phyloP scores from a whole-genome alignment of 2,113 vertebrate species.

The Thamnaconus septentrionalis region DNA sequence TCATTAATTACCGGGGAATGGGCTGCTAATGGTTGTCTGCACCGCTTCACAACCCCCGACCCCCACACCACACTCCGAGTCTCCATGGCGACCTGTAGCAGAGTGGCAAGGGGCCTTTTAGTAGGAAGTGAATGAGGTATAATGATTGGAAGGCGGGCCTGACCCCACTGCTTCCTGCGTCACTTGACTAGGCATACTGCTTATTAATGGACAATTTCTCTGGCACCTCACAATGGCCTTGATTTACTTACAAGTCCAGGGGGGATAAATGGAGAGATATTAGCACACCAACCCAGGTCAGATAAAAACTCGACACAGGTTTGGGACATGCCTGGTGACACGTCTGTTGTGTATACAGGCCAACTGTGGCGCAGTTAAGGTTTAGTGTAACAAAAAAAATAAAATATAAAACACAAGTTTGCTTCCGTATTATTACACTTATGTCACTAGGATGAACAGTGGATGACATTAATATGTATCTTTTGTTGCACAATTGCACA shows the following conservation, averaged over 20 bases:
- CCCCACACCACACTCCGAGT: conserved; percentile 49
- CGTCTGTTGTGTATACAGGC: no score
- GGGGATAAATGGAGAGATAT: conserved; percentile 13
- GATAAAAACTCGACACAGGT: conserved; percentile 25
- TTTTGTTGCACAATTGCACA: conserved; percentile 33
- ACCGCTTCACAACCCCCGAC: conserved; percentile 42
- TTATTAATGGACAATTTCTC: conserved; percentile 67
- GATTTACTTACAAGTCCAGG: conserved; percentile 54
- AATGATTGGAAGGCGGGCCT: conserved; percentile 63
- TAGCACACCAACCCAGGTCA: conserved; percentile 22
- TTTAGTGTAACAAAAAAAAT: neutral
- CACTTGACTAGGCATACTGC: conserved; percentile 68
- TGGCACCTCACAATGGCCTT: conserved; percentile 54
- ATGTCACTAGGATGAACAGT: conserved; percentile 18
- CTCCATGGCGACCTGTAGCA: conserved; percentile 75
- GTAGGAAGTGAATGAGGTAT: conserved; percentile 62
- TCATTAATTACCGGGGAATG: conserved; percentile 75
- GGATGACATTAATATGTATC: conserved; percentile 23
- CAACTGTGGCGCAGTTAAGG: no score
- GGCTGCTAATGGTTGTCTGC: conserved; percentile 72
- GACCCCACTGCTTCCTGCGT: conserved; percentile 57
- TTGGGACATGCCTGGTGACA: neutral
- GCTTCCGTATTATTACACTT: neutral
- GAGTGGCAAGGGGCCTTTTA: conserved; percentile 55
- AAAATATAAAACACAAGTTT: neutral